Base-by-base conservation (phyloP, 1,140 invertebrate genomes). In the Cherax destructor region DNA sequence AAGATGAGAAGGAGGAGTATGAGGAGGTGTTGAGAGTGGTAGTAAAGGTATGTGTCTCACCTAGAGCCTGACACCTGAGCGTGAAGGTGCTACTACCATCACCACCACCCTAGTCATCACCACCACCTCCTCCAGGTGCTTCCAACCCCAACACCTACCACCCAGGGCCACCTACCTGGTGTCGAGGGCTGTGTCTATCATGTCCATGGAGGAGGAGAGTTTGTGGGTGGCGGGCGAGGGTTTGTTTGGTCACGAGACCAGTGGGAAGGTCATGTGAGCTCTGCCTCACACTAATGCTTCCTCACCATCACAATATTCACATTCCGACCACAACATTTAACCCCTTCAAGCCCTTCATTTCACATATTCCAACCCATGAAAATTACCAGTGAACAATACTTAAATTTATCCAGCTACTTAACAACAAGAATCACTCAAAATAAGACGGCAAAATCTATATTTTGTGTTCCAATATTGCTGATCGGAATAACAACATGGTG, bases 141-240 rank as follows among this genome's bases (percentile, higher is more conserved):
- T 21, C 56, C 2, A 6, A 13, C 47, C 11, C 50, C 52, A 21
- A 56, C 80, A n/a, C 24, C 80, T 41, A 41, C 30, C 30, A 41
- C 30, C 30, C 30, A 41, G 30, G 30, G 30, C 0, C n/a, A 86
- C 83, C 52, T 65, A 89, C 87, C 87, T 89, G 79, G 79, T 89
- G 80, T 89, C 87, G 61, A 89, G 87, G 87, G 69, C 80, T 65
- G 87, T 89, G 24, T 89, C 87, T 89, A 89, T 89, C 79, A 89
- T 89, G 87, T 83, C 79, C 79, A 83, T 89, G 87, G 87, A 49
- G 79, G 87, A 83, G 87, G 52, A 21, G 87, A n/a, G 65, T 74
- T 76, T 83, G 79, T 76, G 79, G 61, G 61, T 72, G 79, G 87
- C 87, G 61, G 83, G 83, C 83, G 69, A 86, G 41, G 65, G 83